Evolutionary conservation across 1,140 invertebrate genomes (phyloP).

Genomic region (Cotesia glomerata): DNA sequence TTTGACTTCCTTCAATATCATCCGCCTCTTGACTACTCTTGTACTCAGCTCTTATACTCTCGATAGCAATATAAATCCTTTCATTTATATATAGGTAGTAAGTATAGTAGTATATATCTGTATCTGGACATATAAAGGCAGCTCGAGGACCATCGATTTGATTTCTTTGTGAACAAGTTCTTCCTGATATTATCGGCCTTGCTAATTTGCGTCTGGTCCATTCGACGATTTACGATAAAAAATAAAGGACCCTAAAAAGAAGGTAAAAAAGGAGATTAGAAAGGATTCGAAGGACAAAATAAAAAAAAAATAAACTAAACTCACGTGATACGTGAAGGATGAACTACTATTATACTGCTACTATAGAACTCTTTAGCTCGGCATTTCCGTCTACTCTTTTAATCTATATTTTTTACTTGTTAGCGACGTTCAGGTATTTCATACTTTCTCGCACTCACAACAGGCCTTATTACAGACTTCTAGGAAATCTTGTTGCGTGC

Average conservation of each 20-base stretch:
- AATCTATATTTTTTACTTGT: conserved; percentile 24
- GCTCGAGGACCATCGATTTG: conserved; percentile 4
- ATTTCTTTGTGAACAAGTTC: conserved; percentile 23
- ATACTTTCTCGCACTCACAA: conserved; percentile 32
- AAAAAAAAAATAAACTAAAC: conserved; percentile 22
- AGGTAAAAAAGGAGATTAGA: background rate
- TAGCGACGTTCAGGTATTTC: conserved; percentile 30
- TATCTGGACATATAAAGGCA: background rate
- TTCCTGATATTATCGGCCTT: conserved; percentile 26
- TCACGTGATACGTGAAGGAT: conserved; percentile 9
- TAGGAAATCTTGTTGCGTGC: conserved; percentile 26
- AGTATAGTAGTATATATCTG: conserved; percentile 9
- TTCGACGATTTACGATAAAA: background rate
- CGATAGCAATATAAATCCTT: background rate
- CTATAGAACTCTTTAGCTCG: background rate
- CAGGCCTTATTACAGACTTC: conserved; percentile 28
- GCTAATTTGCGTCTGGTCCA: conserved; percentile 33
- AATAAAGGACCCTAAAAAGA: background rate
- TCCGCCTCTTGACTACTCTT: background rate
- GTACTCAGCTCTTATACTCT: background rate
- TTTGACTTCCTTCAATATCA: conserved; percentile 21
- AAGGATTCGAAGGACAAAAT: conserved; percentile 5
- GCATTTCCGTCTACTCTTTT: background rate
- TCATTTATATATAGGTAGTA: background rate
- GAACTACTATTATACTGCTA: background rate